These are phyloP conservation scores for Neoaliturus tenellus DNA, from an alignment of 2,888 invertebrate species.

Conservation along the genomic window DNA sequence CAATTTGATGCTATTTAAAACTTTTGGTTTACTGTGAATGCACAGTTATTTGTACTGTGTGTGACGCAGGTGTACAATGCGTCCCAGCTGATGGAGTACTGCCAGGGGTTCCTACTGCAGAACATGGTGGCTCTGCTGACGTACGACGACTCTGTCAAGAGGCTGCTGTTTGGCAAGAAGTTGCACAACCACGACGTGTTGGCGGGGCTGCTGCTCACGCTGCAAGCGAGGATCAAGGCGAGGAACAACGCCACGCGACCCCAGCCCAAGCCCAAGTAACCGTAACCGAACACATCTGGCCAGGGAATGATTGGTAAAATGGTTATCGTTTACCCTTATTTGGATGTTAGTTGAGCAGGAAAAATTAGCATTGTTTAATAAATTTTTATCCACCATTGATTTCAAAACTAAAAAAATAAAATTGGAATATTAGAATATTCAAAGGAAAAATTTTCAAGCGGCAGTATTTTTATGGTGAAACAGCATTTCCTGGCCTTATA, in stretches of 20 bases:
- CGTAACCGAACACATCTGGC: not conserved
- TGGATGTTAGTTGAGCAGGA: no score
- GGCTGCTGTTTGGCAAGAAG: slow-evolving; percentile 91
- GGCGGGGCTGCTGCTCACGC: slow-evolving; percentile 85
- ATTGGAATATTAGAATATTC: no score
- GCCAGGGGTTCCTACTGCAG: slow-evolving; percentile 92
- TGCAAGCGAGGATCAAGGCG: slow-evolving; percentile 88
- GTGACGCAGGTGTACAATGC: slow-evolving; percentile 95
- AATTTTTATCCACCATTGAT: no score
- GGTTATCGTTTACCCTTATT: no score
- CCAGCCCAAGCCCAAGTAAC: slow-evolving; percentile 54
- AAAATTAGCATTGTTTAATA: no score
- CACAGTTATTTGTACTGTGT: no score
- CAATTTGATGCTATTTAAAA: no score
- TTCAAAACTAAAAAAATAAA: no score
- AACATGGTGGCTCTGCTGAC: slow-evolving; percentile 96
- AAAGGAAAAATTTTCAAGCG: no score
- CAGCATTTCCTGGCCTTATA: not conserved
- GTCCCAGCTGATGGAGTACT: slow-evolving; percentile 89
- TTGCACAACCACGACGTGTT: slow-evolving; percentile 93
- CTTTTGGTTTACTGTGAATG: no score
- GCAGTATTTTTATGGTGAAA: not conserved
- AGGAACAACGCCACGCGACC: slow-evolving; percentile 61
- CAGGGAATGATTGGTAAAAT: not conserved
- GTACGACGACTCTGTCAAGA: slow-evolving; percentile 93